Evolutionary conservation across 2,888 invertebrate species (phyloP).

Genomic region (Drosophila mimica): DNA sequence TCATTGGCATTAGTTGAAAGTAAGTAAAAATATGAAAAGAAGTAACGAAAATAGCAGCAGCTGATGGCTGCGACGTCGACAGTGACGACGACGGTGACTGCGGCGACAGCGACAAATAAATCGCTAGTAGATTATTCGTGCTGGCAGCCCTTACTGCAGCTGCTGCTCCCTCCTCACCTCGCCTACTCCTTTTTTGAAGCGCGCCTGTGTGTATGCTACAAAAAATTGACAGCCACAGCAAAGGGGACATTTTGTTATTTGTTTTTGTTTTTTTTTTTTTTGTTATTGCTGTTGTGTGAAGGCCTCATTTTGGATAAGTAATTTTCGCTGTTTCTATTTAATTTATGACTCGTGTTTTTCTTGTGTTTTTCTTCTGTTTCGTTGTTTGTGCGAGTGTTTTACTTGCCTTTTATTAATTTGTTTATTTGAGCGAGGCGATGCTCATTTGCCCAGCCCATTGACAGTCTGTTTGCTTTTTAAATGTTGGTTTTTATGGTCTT

Average conservation of each 20-base stretch:
- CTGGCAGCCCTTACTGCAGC: conserved; percentile 55
- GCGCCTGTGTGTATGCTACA: conserved; percentile 76
- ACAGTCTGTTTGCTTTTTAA: conserved; percentile 44
- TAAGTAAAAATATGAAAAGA: conserved; percentile 74
- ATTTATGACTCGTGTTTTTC: conserved; percentile 76
- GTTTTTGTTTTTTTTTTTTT: background rate
- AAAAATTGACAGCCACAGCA: conserved; percentile 71
- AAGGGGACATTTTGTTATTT: conserved; percentile 63
- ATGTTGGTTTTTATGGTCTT: conserved; percentile 60
- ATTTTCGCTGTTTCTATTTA: conserved; percentile 79
- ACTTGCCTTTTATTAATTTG: conserved; percentile 79
- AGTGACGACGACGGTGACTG: conserved; percentile 31
- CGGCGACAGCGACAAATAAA: conserved; percentile 70
- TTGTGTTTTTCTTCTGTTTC: conserved; percentile 52
- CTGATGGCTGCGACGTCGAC: conserved; percentile 33
- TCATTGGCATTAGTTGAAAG: conserved; percentile 62
- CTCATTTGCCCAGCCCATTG: conserved; percentile 46
- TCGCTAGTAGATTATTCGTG: conserved; percentile 78
- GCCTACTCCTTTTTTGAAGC: conserved; percentile 47
- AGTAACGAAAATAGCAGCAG: conserved; percentile 71
- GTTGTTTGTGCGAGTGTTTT: conserved; percentile 17
- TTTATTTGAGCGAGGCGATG: conserved; percentile 67
- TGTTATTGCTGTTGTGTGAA: conserved; percentile 23
- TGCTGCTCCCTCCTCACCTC: background rate
- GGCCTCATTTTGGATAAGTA: conserved; percentile 65